Conservation (phyloP, 2,888 invertebrate species). For the Pemphredon lugubris region DNA sequence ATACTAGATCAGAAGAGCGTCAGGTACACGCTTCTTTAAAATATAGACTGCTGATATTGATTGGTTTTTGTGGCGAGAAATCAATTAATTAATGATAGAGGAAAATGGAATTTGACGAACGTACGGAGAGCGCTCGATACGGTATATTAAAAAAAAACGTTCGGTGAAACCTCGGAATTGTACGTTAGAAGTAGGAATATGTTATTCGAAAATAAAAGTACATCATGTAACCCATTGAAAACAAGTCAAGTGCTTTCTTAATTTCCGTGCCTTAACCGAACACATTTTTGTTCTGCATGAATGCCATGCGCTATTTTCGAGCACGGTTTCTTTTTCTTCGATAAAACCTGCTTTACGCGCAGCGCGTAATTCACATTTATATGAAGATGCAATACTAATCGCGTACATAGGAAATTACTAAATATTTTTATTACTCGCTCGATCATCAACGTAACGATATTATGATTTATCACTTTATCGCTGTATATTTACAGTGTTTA, state of each 20-base stretch:
- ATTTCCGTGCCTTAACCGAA: constrained; percentile 73
- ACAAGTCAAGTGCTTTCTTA: constrained; percentile 74
- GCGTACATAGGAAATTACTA: constrained; percentile 28
- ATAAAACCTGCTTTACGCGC: constrained; percentile 3
- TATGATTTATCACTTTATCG: constrained; percentile 50
- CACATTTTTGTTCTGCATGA: constrained; percentile 59
- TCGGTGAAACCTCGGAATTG: constrained; percentile 61
- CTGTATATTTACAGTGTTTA: constrained; percentile 31
- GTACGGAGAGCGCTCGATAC: constrained; percentile 37
- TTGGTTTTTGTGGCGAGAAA: constrained; percentile 26
- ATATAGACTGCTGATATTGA: constrained; percentile 31
- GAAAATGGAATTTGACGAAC: constrained; percentile 16
- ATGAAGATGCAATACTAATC: constrained; percentile 24
- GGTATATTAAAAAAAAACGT: constrained; percentile 32
- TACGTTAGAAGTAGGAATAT: constrained; percentile 71
- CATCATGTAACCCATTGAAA: constrained; percentile 58
- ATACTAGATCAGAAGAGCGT: constrained; percentile 7
- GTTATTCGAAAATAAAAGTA: constrained; percentile 64
- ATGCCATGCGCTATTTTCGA: constrained; percentile 28
- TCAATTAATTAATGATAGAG: constrained; percentile 8
- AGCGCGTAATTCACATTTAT: constrained; percentile 15
- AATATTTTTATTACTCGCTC: constrained; percentile 26
- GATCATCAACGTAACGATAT: constrained; percentile 26
- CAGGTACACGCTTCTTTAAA: constrained; percentile 21
- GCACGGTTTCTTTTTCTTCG: constrained; percentile 28